Conservation (phyloP, 2,797 vertebrate species). For the Sarcoramphus papa region DNA sequence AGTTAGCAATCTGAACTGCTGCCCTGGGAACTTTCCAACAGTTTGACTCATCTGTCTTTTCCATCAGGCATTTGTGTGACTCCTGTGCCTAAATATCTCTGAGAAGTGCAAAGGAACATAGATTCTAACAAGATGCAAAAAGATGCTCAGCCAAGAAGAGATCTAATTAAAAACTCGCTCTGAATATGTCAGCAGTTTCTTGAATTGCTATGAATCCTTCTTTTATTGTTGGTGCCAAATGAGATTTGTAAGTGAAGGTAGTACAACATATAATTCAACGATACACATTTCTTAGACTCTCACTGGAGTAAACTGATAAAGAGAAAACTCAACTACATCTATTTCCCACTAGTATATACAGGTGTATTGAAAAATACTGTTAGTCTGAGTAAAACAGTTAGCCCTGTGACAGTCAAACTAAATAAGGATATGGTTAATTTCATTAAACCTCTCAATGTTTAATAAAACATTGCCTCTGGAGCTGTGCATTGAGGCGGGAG, state of each 20-base stretch:
- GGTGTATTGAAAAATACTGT: not conserved
- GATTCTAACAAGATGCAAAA: not conserved
- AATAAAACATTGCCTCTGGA: not conserved
- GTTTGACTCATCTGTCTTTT: conserved; percentile 47
- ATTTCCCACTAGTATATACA: not conserved
- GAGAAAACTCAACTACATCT: not conserved
- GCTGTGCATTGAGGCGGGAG: not conserved
- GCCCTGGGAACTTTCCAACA: conserved; percentile 21
- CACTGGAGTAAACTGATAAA: not conserved
- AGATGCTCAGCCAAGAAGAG: not conserved
- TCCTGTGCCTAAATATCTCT: not conserved
- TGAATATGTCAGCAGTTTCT: conserved; percentile 73
- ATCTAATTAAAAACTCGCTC: conserved; percentile 51
- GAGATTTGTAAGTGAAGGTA: conserved; percentile 77
- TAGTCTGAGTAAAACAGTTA: not conserved
- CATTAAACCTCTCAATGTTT: not conserved
- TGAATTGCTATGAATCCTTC: conserved; percentile 71
- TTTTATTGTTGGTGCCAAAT: conserved; percentile 73
- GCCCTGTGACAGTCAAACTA: not conserved
- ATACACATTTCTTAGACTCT: not conserved
- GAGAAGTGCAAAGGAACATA: not conserved
- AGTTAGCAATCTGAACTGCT: conserved; percentile 9
- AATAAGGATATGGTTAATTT: not conserved
- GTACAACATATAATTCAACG: conserved; percentile 12
- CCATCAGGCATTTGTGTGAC: conserved; percentile 13